These are phyloP conservation scores for Bubo scandiacus DNA, from an alignment of 2,113 vertebrate species.

Conservation along the genomic window DNA sequence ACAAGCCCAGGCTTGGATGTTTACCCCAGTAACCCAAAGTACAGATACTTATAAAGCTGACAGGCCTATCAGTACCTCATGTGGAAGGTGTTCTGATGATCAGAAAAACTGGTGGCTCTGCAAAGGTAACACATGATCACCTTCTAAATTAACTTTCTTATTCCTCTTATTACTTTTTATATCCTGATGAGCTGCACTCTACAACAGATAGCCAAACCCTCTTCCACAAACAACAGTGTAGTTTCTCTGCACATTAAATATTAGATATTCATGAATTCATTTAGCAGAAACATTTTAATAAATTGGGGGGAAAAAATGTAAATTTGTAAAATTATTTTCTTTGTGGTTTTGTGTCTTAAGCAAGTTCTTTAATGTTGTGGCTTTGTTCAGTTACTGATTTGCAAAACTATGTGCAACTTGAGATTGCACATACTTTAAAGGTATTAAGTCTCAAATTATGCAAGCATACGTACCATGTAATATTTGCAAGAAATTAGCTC, in stretches of 20 bases:
- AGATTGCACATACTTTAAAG: background rate
- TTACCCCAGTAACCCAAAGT: background rate
- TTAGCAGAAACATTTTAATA: background rate
- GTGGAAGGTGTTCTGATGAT: slow-evolving; percentile 11
- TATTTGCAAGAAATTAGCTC: background rate
- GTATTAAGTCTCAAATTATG: background rate
- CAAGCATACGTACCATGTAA: background rate
- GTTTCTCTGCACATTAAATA: background rate
- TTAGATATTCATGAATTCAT: background rate
- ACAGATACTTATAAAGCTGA: background rate
- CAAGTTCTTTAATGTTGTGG: background rate
- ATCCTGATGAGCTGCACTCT: background rate
- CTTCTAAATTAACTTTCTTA: slow-evolving; percentile 68
- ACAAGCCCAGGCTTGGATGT: background rate
- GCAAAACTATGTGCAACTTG: background rate
- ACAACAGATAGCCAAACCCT: background rate
- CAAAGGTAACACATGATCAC: slow-evolving; percentile 59
- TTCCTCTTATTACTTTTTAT: slow-evolving; percentile 15
- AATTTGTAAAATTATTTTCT: background rate
- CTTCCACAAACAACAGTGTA: background rate
- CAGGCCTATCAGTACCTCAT: background rate
- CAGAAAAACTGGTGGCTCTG: slow-evolving; percentile 30
- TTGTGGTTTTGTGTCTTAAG: background rate
- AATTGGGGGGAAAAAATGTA: background rate
- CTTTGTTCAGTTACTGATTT: background rate